phyloP scores from a whole-genome alignment of 2,797 vertebrate genomes.

The Syncerus caffer region DNA sequence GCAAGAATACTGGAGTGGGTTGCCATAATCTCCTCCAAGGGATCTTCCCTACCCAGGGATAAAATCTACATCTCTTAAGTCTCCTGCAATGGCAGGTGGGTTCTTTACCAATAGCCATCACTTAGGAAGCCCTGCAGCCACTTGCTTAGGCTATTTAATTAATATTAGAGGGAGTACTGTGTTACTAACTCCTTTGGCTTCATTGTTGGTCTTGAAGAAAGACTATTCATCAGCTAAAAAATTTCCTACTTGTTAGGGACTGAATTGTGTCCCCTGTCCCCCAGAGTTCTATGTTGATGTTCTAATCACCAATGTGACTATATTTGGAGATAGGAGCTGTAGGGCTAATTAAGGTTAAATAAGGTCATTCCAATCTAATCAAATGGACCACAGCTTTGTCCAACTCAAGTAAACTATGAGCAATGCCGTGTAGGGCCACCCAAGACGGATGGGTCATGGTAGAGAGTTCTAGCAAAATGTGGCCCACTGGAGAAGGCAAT shows the following conservation, averaged over 20 bases:
- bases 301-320: neutral
- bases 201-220: neutral
- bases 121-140: neutral
- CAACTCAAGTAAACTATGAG: neutral
- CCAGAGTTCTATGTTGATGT: neutral
- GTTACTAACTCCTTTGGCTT: neutral
- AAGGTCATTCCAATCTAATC: neutral
- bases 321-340: neutral
- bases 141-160: neutral
- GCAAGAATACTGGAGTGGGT: neutral
- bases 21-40: neutral
- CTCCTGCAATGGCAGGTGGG: neutral
- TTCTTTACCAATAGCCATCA: neutral
- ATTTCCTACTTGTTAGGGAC: neutral
- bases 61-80: neutral
- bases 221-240: neutral
- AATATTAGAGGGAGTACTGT: neutral
- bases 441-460: neutral
- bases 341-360: neutral
- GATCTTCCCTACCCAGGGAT: neutral
- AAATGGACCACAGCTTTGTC: neutral
- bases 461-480: neutral
- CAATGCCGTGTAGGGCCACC: fast-evolving
- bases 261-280: neutral
- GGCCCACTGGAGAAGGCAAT: neutral